Evolutionary conservation across 1,140 invertebrate species (phyloP).

Genomic region (Ceratitis capitata): DNA sequence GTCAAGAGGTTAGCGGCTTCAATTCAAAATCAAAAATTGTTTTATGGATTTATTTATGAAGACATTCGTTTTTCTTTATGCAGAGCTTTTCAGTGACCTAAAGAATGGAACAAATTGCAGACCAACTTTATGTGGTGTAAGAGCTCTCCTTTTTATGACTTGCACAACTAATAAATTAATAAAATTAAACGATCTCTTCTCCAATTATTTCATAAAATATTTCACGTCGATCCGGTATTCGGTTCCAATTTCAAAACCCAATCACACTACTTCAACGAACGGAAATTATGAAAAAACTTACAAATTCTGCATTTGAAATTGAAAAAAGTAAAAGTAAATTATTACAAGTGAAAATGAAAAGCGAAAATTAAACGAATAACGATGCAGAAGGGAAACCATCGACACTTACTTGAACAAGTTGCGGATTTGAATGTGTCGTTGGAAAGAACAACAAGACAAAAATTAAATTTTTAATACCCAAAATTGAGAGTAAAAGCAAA

Average conservation of each 20-base stretch:
- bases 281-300: constrained; percentile 8
- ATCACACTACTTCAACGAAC: not conserved
- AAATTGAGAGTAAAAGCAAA: not conserved
- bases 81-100: too few relatives aligned
- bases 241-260: not conserved
- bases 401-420: not conserved
- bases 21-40: too few relatives aligned
- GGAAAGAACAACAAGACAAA: not conserved
- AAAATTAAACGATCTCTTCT: too few relatives aligned
- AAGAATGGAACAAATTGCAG: too few relatives aligned
- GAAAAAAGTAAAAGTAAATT: constrained; percentile 50
- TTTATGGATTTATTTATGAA: too few relatives aligned
- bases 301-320: not conserved
- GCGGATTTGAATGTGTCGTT: not conserved
- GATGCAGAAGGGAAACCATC: constrained; percentile 45
- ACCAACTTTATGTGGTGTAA: too few relatives aligned
- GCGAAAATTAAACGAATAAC: constrained; percentile 65
- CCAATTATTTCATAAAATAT: too few relatives aligned
- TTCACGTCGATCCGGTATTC: not conserved
- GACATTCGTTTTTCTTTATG: too few relatives aligned
- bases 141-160: too few relatives aligned
- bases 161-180: too few relatives aligned
- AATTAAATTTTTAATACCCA: not conserved
- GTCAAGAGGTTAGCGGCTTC: too few relatives aligned
- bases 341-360: constrained; percentile 65